A percentile compares a stretch with the other conserved stretches of the same genome.
These are phyloP conservation scores for Nemoura dubitans DNA, from an alignment of 2,888 invertebrate species.

Conservation along the genomic window DNA sequence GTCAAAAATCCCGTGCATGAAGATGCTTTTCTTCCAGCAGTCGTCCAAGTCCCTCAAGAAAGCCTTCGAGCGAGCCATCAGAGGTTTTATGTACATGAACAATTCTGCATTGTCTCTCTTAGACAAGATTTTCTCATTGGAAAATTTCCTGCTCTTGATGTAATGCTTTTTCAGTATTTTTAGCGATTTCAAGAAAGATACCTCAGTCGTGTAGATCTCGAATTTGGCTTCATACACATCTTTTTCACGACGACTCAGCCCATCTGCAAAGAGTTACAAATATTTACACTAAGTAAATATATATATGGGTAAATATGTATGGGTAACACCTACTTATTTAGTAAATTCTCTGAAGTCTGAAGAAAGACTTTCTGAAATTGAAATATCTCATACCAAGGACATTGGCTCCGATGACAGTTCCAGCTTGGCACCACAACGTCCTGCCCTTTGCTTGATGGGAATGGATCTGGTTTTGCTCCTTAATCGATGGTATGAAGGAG, in stretches of 20 bases:
- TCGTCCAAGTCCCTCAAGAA: conserved; percentile 8
- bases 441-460: background rate
- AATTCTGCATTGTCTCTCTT: background rate
- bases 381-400: conserved; percentile 10
- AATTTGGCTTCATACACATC: conserved; percentile 20
- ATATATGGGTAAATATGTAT: too few relatives aligned
- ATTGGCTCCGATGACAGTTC: background rate
- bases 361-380: background rate
- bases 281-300: background rate
- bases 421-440: background rate
- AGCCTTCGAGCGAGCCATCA: background rate
- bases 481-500: too few relatives aligned
- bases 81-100: background rate
- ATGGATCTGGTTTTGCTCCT: too few relatives aligned
- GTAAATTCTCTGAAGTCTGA: too few relatives aligned
- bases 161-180: background rate
- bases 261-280: background rate
- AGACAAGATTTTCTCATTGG: background rate
- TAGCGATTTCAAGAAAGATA: background rate
- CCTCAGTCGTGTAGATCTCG: conserved; percentile 20
- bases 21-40: conserved; percentile 1
- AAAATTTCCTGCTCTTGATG: background rate
- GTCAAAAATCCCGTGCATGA: background rate
- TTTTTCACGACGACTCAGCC: background rate
- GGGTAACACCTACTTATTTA: too few relatives aligned